Conservation (phyloP, 2,888 invertebrate species). For the Empis stercorea region DNA sequence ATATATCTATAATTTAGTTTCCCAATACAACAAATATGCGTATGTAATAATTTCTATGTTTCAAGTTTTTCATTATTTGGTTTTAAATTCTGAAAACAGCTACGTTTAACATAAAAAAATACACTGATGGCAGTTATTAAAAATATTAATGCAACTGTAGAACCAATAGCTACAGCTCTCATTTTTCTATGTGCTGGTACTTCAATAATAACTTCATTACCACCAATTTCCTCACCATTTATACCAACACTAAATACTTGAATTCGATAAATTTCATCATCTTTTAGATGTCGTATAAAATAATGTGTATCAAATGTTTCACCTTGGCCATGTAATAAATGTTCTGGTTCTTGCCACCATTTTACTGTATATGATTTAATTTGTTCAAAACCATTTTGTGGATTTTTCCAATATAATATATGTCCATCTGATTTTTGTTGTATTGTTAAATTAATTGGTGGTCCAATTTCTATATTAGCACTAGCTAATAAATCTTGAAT, state of each 20-base stretch:
- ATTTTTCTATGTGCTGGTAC: conserved; percentile 60
- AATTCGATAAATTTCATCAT: conserved; percentile 60
- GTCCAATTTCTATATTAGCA: conserved; percentile 39
- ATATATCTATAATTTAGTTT: too few species aligned
- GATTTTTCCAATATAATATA: conserved; percentile 60
- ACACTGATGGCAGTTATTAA: conserved; percentile 50
- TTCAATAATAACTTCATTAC: conserved; percentile 47
- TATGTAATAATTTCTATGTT: not conserved
- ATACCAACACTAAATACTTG: conserved; percentile 55
- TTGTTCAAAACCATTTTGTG: conserved; percentile 43
- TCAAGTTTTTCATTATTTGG: not conserved
- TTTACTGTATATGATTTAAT: conserved; percentile 52
- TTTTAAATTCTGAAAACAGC: conserved; percentile 26
- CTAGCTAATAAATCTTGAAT: conserved; percentile 8
- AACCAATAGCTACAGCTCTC: conserved; percentile 56
- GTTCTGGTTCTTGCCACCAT: conserved; percentile 55
- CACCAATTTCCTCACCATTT: conserved; percentile 47
- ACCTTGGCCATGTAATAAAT: conserved; percentile 49
- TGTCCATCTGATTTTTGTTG: conserved; percentile 60
- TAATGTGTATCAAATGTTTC: conserved; percentile 59
- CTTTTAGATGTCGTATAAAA: conserved; percentile 55
- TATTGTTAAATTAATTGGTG: conserved; percentile 57
- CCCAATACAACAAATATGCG: too few species aligned
- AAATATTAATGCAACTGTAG: conserved; percentile 55
- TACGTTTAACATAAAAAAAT: conserved; percentile 39